Conservation (phyloP, 2,113 vertebrate genomes). For the Tylochromis polylepis region DNA sequence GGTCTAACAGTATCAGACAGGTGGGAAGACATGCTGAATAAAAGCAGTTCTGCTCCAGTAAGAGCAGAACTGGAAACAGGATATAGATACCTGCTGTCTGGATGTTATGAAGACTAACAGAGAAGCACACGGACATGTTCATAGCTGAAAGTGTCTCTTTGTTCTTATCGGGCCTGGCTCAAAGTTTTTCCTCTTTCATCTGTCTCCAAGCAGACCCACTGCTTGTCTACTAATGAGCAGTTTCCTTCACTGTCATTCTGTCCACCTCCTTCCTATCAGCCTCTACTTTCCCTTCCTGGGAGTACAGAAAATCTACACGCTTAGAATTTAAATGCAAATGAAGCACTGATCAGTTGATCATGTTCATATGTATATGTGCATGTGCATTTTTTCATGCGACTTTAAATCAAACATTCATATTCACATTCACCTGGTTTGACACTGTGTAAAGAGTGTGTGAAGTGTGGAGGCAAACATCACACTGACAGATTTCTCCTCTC, state of each 20-base stretch:
- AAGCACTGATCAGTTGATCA: not conserved
- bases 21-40: not conserved
- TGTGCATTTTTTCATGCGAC: not conserved
- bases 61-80: not conserved
- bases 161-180: not conserved
- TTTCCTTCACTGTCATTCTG: not conserved
- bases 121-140: not conserved
- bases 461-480: not conserved
- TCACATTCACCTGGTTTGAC: not conserved
- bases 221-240: not conserved
- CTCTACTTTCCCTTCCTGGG: not conserved
- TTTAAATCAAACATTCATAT: not conserved
- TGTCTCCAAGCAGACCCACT: not conserved
- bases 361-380: not conserved
- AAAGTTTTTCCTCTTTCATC: not conserved
- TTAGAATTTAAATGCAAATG: not conserved
- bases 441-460: not conserved
- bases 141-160: not conserved
- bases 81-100: not conserved
- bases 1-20: slow-evolving; percentile 20
- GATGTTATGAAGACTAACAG: not conserved
- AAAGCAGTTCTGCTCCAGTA: not conserved
- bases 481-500: not conserved
- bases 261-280: not conserved
- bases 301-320: not conserved